Evolutionary conservation across 1,140 invertebrate genomes (phyloP), one percentile per base, ranked within the genome.

Genomic region (Danaus plexippus): DNA sequence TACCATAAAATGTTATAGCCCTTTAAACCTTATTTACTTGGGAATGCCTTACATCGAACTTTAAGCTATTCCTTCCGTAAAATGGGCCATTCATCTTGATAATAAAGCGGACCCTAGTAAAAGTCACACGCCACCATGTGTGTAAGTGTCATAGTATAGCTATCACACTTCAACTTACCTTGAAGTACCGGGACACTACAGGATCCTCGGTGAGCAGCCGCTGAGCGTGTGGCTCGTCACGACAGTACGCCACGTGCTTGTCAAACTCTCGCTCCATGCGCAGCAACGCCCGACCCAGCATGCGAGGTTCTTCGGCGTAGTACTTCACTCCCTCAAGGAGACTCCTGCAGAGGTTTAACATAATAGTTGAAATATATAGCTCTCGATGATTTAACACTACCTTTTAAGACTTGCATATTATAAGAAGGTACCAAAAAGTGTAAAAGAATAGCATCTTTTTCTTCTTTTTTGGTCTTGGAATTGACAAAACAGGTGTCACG

Each of bases 311-410:
- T 64, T 94, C 93, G 9, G 94, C 93, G 80, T 97, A 96, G 84
- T 96, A 97, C 75, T 97, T 96, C 45, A 98, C 91, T 51, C 96
- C 96, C 85, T 97, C 96, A 75, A 97, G 92, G 9, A 98, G 88
- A n/a, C 96, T 93, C 72, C 96, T 97, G 69, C 90, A 47, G 56
- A 41, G 1, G 49, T 18, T 43, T 43, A 44, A 11, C 41, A 48
- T 43, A 58, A 13, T 18, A 10, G 49, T 45, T 41, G 40, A 51
- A 40, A 41, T 43, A 42, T 42, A n/a, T 32, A 6, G 22, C 22
- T 32, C 7, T 32, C 22, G 22, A 2, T 32, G 22, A 32, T 32
- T n/a, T n/a, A n/a, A n/a, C n/a, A n/a, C n/a, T n/a, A n/a, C n/a
- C n/a, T n/a, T n/a, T n/a, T n/a, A 32, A 32, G 22, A 32, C 22